Percentiles rank a stretch among this genome's conserved stretches.
Conservation (phyloP, 2,797 vertebrate species). For the Sebastes oblongus region DNA sequence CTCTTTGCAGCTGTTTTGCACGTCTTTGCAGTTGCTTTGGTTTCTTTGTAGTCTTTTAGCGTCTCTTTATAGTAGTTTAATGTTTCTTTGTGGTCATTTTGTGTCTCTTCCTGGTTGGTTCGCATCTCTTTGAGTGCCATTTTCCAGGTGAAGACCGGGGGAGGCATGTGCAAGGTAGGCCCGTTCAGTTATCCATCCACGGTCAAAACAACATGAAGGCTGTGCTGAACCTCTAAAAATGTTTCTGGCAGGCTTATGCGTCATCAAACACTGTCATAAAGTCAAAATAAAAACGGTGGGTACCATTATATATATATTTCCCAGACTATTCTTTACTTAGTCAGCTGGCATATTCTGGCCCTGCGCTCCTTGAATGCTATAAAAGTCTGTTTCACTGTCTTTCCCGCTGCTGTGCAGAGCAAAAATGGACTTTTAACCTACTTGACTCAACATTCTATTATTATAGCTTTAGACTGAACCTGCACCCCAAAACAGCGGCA, state of each 20-base stretch:
- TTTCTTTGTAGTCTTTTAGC: background rate
- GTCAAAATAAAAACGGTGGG: constrained; percentile 20
- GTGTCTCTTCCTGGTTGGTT: background rate
- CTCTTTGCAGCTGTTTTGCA: too few relatives aligned
- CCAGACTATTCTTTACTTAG: constrained; percentile 27
- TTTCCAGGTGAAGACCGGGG: background rate
- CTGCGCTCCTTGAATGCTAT: background rate
- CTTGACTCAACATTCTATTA: constrained; percentile 43
- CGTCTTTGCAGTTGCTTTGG: background rate
- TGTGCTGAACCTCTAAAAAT: constrained; percentile 16
- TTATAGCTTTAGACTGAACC: constrained; percentile 26
- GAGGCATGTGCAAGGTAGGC: background rate
- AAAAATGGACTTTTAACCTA: constrained; percentile 36
- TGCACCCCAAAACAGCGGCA: constrained; percentile 16
- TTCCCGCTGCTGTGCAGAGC: constrained; percentile 9
- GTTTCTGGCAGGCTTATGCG: constrained; percentile 26
- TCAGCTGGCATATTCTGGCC: constrained; percentile 17
- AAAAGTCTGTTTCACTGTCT: constrained; percentile 8
- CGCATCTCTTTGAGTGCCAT: background rate
- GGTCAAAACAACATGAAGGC: background rate
- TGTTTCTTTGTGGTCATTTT: background rate
- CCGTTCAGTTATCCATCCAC: background rate
- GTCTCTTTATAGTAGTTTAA: background rate
- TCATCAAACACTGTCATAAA: constrained; percentile 36
- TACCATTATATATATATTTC: constrained; percentile 21